A percentile compares a stretch with the other conserved stretches of the same genome.
Evolutionary conservation across 2,888 invertebrate species (phyloP).

Genomic region (Agapostemon virescens): DNA sequence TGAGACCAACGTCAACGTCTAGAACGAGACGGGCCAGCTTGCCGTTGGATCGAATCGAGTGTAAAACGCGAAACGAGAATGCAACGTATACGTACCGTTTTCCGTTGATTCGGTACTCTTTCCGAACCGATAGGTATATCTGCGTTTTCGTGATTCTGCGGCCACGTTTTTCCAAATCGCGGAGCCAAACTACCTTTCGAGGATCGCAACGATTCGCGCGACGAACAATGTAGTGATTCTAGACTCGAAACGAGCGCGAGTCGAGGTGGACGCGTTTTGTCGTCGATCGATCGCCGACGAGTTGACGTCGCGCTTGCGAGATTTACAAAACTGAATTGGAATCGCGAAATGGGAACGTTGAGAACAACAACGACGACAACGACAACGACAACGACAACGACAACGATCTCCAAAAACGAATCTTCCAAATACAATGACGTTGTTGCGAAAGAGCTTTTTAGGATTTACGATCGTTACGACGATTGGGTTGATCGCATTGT

Average conservation of each 20-base stretch:
- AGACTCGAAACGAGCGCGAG: too few species aligned
- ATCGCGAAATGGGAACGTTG: not conserved
- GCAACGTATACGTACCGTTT: not conserved
- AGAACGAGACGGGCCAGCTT: not conserved
- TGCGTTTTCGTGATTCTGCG: not conserved
- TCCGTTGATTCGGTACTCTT: not conserved
- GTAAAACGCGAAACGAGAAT: not conserved
- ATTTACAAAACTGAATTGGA: not conserved
- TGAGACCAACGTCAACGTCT: not conserved
- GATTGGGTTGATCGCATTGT: constrained; percentile 58
- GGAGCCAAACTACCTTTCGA: not conserved
- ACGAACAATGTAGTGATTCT: not conserved
- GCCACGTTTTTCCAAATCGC: not conserved
- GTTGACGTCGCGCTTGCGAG: not conserved
- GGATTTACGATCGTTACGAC: constrained; percentile 58
- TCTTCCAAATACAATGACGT: constrained; percentile 49
- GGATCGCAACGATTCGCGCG: not conserved
- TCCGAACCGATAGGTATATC: not conserved
- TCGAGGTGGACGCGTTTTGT: not conserved
- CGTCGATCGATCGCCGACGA: too few species aligned
- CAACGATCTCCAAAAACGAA: not conserved
- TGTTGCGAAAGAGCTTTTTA: constrained; percentile 61
- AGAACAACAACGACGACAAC: too few species aligned
- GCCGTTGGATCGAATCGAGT: not conserved
- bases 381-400: too few species aligned